A percentile compares a stretch with the other conserved stretches of the same genome.
Conservation (phyloP, 1,140 invertebrate genomes). For the Belonocnema kinseyi region DNA sequence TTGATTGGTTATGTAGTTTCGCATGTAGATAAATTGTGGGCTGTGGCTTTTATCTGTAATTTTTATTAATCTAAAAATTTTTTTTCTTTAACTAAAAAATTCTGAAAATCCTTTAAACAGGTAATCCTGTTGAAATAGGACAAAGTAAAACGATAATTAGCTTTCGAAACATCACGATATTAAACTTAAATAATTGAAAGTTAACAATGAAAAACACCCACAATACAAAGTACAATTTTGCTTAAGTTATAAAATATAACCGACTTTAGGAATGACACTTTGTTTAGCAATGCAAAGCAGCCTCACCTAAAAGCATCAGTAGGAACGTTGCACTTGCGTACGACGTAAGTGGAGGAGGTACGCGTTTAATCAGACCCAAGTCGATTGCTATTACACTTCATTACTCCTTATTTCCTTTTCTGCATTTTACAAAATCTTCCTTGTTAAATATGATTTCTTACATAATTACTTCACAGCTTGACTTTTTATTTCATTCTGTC, state of each 20-base stretch:
- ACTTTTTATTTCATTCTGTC: too few relatives aligned
- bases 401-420: conserved; percentile 11
- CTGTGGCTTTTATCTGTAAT: too few relatives aligned
- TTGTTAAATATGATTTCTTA: conserved; percentile 17
- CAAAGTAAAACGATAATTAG: too few relatives aligned
- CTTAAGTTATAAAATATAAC: neutral
- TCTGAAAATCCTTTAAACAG: too few relatives aligned
- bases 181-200: too few relatives aligned
- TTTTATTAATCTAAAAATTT: too few relatives aligned
- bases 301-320: too few relatives aligned
- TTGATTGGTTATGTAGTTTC: neutral
- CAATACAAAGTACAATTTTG: neutral
- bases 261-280: conserved; percentile 12
- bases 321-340: neutral
- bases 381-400: conserved; percentile 21
- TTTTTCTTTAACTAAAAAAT: too few relatives aligned
- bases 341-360: conserved; percentile 2
- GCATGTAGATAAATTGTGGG: too few relatives aligned
- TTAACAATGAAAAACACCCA: too few relatives aligned
- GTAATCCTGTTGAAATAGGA: too few relatives aligned
- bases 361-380: conserved; percentile 11
- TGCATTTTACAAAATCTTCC: neutral
- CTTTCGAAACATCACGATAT: too few relatives aligned
- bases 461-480: neutral
- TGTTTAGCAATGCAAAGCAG: neutral